Evolutionary conservation across 2,888 invertebrate genomes (phyloP).

Genomic region (Erebia palarica): DNA sequence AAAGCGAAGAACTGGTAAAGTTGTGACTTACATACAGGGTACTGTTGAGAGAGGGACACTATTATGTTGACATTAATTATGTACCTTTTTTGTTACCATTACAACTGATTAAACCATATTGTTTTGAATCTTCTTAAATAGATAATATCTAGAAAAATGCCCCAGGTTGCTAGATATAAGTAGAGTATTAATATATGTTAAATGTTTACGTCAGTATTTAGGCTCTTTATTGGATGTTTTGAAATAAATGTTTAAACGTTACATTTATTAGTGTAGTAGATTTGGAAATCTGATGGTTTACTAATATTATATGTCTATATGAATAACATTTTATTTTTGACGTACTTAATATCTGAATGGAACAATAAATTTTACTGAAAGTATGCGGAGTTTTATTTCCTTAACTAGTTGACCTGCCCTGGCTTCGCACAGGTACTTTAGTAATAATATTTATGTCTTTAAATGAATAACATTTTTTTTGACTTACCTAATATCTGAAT

Average conservation of each 20-base stretch:
- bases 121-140: conserved; percentile 41
- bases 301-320: conserved; percentile 55
- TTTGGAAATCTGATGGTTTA: conserved; percentile 62
- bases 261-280: conserved; percentile 63
- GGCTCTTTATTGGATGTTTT: conserved; percentile 57
- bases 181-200: conserved; percentile 66
- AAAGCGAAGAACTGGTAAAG: conserved; percentile 54
- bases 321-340: conserved; percentile 65
- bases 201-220: conserved; percentile 74
- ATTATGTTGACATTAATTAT: conserved; percentile 44
- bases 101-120: conserved; percentile 47
- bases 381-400: conserved; percentile 6
- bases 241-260: conserved; percentile 65
- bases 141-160: conserved; percentile 50
- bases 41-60: conserved; percentile 55
- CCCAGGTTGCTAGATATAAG: conserved; percentile 57
- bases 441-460: conserved; percentile 57
- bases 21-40: conserved; percentile 78
- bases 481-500: conserved; percentile 60
- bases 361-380: conserved; percentile 64
- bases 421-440: too few species aligned
- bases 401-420: background rate
- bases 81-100: conserved; percentile 49
- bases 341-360: conserved; percentile 59
- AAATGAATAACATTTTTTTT: conserved; percentile 63